phyloP scores from a whole-genome alignment of 2,113 vertebrate species.

The Sula dactylatra region DNA sequence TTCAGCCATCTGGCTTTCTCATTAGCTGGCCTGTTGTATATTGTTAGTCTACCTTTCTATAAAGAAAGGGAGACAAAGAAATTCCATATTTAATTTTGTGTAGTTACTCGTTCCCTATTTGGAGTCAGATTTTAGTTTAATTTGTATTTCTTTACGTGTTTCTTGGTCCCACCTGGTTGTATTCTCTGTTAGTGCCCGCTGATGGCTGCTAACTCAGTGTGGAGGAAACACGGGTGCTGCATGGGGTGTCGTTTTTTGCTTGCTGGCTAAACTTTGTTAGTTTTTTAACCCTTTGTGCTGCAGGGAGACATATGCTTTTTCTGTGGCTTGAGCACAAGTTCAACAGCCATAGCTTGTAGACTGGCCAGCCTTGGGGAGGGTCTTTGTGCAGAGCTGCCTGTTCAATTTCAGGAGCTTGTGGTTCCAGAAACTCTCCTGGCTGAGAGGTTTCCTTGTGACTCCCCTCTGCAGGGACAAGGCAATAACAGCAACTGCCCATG shows the following conservation, averaged over 20 bases:
- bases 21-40: neutral
- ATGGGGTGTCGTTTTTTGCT: neutral
- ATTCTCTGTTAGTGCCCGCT: neutral
- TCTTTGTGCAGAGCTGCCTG: neutral
- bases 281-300: neutral
- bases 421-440: neutral
- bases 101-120: neutral
- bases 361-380: neutral
- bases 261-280: neutral
- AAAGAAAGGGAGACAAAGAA: neutral
- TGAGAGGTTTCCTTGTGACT: neutral
- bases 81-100: neutral
- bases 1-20: slow-evolving; percentile 20
- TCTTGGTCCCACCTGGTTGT: neutral
- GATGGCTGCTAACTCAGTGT: neutral
- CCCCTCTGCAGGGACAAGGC: neutral
- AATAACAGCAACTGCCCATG: neutral
- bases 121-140: neutral
- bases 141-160: neutral
- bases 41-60: neutral
- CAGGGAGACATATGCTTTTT: rapidly evolving
- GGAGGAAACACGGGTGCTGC: neutral
- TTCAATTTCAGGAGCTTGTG: neutral
- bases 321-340: neutral
- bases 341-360: neutral